Conservation (phyloP, 1,140 invertebrate genomes). For the Heliconius congener region DNA sequence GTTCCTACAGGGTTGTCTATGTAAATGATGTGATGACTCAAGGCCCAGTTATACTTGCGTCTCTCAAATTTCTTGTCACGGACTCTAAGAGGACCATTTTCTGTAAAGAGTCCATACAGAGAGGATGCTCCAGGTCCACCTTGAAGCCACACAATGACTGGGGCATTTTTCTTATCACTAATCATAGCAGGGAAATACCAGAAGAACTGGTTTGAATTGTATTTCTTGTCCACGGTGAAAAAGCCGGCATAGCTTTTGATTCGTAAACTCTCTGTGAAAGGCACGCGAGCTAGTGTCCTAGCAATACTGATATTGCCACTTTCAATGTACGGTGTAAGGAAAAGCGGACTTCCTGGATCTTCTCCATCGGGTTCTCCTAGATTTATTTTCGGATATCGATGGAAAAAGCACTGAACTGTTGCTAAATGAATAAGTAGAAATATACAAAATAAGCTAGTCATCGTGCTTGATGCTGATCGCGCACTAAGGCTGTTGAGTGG, state of each 20-base stretch:
- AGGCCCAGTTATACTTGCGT: constrained; percentile 88
- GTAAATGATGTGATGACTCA: constrained; percentile 88
- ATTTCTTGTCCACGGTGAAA: constrained; percentile 86
- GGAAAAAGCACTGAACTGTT: constrained; percentile 55
- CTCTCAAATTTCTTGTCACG: constrained; percentile 68
- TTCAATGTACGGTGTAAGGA: constrained; percentile 85
- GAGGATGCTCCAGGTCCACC: constrained; percentile 91
- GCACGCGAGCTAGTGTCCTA: constrained; percentile 61
- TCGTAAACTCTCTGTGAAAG: constrained; percentile 65
- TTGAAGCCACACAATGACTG: constrained; percentile 89
- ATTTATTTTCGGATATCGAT: constrained; percentile 65
- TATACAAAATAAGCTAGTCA: constrained; percentile 31
- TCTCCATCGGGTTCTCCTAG: constrained; percentile 74
- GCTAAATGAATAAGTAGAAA: constrained; percentile 52
- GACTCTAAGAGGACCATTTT: constrained; percentile 88
- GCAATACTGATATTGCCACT: constrained; percentile 78
- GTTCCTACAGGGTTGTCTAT: constrained; percentile 95
- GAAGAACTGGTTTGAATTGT: constrained; percentile 88
- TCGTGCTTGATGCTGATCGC: background rate
- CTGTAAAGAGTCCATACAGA: constrained; percentile 90
- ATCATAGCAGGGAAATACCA: constrained; percentile 88
- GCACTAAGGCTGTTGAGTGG: background rate
- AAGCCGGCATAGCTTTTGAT: constrained; percentile 85
- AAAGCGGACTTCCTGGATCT: constrained; percentile 84
- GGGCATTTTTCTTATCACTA: constrained; percentile 79